Conservation (phyloP, 2,113 vertebrate species). For the Misgurnus mizolepis region DNA sequence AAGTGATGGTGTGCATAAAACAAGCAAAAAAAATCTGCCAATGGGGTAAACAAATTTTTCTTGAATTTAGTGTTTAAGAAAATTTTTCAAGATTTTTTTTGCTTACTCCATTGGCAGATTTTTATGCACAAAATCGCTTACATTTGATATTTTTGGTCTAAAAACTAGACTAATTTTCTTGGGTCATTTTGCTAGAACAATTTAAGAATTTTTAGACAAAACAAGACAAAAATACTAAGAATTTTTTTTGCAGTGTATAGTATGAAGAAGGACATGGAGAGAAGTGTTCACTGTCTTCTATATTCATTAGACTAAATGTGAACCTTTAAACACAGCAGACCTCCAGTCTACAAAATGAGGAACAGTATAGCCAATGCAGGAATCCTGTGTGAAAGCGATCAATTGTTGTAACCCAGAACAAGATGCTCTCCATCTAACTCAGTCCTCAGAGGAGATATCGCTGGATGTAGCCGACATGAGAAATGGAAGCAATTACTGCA, state of each 20-base stretch:
- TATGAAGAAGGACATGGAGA: neutral
- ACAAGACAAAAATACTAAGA: too few species aligned
- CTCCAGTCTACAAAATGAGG: neutral
- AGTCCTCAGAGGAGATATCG: conserved; percentile 42
- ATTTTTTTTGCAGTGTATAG: neutral
- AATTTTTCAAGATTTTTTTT: too few species aligned
- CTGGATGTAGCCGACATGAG: conserved; percentile 60
- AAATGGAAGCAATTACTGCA: conserved; percentile 72
- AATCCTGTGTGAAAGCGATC: neutral
- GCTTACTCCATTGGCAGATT: too few species aligned
- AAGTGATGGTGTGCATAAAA: too few species aligned
- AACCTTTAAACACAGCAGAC: neutral
- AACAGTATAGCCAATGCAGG: neutral
- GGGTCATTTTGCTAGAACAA: too few species aligned
- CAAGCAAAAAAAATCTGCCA: too few species aligned
- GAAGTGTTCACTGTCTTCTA: neutral
- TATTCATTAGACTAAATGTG: neutral
- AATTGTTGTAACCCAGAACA: conserved; percentile 10
- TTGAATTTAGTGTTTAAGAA: too few species aligned
- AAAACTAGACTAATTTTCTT: too few species aligned
- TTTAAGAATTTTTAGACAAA: too few species aligned
- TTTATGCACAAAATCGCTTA: too few species aligned
- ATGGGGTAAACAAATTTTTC: too few species aligned
- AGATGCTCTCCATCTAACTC: conserved; percentile 24
- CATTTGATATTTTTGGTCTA: too few species aligned